These are phyloP conservation scores for Eupleurogrammus muticus DNA, from an alignment of 2,797 vertebrate species.

Conservation along the genomic window DNA sequence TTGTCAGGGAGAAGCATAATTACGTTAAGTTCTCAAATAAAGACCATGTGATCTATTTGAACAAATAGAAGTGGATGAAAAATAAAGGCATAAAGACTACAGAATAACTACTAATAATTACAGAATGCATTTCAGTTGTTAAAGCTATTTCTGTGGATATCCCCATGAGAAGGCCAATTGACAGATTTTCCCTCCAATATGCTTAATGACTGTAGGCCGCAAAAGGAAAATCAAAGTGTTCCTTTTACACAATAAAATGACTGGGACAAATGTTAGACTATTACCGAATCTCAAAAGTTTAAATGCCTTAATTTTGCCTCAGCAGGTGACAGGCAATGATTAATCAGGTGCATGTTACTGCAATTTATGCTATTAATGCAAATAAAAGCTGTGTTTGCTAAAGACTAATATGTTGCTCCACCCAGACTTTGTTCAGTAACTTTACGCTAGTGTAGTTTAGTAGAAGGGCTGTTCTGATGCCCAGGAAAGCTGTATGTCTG, in stretches of 20 bases:
- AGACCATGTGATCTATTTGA: not conserved
- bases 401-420: not conserved
- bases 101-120: not conserved
- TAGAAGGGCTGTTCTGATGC: slow-evolving; percentile 2
- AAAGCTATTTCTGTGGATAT: not conserved
- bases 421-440: slow-evolving; percentile 13
- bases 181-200: not conserved
- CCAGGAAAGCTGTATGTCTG: slow-evolving; percentile 30
- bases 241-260: not conserved
- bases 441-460: not conserved
- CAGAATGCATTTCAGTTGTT: not conserved
- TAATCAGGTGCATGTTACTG: not conserved
- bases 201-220: not conserved
- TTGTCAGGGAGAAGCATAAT: not conserved
- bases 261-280: not conserved
- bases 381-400: not conserved
- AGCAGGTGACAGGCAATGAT: not conserved
- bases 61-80: not conserved
- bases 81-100: too few relatives aligned
- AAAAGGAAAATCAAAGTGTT: not conserved
- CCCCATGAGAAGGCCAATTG: not conserved
- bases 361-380: slow-evolving; percentile 5
- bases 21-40: not conserved
- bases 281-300: slow-evolving; percentile 14
- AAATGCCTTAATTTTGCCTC: not conserved